Evolutionary conservation across 2,888 invertebrate genomes (phyloP).

Genomic region (Troilus luridus): DNA sequence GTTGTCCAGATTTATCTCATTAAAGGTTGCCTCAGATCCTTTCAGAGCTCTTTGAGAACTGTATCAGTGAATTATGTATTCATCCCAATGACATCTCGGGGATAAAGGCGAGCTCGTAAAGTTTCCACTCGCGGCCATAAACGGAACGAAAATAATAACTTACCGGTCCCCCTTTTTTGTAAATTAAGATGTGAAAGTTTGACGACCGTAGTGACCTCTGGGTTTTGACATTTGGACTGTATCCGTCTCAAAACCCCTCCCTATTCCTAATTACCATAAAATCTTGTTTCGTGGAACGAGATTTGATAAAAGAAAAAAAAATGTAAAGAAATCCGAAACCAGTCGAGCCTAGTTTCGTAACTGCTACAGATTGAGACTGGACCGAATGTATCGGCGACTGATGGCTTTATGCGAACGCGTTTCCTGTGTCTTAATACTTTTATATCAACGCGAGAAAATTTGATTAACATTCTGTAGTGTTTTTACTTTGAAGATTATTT

Average conservation of each 20-base stretch:
- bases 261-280: not conserved
- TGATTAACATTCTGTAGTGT: too few relatives aligned
- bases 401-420: not conserved
- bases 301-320: not conserved
- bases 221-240: conserved; percentile 23
- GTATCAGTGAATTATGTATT: conserved; percentile 30
- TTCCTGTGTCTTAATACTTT: not conserved
- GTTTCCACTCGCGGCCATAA: not conserved
- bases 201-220: conserved; percentile 8
- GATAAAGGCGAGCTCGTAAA: conserved; percentile 28
- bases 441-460: not conserved
- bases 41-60: conserved; percentile 23
- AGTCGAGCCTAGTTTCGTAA: conserved; percentile 12
- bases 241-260: not conserved
- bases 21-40: conserved; percentile 31
- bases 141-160: conserved; percentile 22
- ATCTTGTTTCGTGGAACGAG: not conserved
- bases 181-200: conserved; percentile 38
- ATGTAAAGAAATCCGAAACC: not conserved
- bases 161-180: not conserved
- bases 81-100: not conserved
- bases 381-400: not conserved
- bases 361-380: conserved; percentile 8
- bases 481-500: too few relatives aligned
- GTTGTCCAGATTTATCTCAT: not conserved